Evolutionary conservation across 2,888 invertebrate species (phyloP).

Genomic region (Nipponacmea schrenckii): DNA sequence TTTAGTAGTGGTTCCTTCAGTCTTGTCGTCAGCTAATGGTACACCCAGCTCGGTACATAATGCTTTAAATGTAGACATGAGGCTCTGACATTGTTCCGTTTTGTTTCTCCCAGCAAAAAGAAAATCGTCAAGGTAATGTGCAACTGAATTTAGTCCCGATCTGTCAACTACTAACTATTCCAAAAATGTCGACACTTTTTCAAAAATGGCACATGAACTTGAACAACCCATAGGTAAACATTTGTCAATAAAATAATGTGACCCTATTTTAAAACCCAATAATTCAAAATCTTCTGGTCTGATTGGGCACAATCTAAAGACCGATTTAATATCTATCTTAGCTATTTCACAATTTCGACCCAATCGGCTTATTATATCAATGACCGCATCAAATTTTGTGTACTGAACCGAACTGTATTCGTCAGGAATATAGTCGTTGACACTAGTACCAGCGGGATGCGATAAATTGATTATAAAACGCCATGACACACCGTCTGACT

Average conservation of each 20-base stretch:
- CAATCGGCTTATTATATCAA: neutral
- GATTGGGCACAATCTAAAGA: neutral
- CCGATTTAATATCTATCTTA: neutral
- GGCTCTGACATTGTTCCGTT: neutral
- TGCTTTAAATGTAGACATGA: neutral
- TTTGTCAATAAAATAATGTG: neutral
- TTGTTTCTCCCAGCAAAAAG: neutral
- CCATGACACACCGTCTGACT: neutral
- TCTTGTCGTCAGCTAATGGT: neutral
- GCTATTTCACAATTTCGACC: neutral
- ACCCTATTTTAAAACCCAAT: neutral
- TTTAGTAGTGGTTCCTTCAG: neutral
- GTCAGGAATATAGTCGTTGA: neutral
- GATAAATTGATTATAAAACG: neutral
- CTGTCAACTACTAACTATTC: neutral
- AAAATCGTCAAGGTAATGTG: neutral
- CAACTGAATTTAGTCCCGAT: neutral
- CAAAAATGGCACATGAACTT: neutral
- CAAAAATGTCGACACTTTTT: neutral
- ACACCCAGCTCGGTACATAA: neutral
- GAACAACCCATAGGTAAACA: neutral
- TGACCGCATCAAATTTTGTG: neutral
- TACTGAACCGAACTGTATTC: neutral
- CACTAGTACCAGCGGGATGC: neutral
- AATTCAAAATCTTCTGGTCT: neutral